Evolutionary conservation across 2,797 vertebrate genomes (phyloP).

Genomic region (Propithecus deckenii): DNA sequence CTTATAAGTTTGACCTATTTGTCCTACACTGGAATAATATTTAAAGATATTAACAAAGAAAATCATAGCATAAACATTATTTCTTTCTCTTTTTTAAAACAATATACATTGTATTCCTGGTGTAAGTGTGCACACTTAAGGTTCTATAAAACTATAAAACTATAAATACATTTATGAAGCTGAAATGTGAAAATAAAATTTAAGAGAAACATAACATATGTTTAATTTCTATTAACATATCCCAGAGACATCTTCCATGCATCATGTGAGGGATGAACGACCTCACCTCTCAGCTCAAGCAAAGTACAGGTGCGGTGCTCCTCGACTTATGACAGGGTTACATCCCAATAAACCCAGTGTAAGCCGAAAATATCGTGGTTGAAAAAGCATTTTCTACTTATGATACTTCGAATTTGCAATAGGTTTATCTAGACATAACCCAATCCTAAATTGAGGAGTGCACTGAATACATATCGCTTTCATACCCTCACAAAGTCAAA

Average conservation of each 20-base stretch:
- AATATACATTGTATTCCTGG: background rate
- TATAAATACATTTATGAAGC: slow-evolving; percentile 1
- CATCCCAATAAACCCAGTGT: background rate
- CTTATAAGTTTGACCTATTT: background rate
- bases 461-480: background rate
- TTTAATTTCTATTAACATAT: background rate
- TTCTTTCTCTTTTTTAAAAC: background rate
- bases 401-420: background rate
- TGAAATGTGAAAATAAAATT: slow-evolving; percentile 37
- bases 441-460: background rate
- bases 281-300: background rate
- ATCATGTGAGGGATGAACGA: background rate
- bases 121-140: background rate
- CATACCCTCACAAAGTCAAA: background rate
- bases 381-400: background rate
- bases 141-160: background rate
- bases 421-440: background rate
- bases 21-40: background rate
- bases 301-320: background rate
- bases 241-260: background rate
- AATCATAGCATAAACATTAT: background rate
- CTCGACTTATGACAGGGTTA: background rate
- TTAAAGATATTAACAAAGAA: background rate
- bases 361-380: background rate
- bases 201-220: background rate